Evolutionary conservation across 2,113 vertebrate species (phyloP), one percentile per base, ranked within the genome.

Genomic region (Mandrillus leucophaeus): DNA sequence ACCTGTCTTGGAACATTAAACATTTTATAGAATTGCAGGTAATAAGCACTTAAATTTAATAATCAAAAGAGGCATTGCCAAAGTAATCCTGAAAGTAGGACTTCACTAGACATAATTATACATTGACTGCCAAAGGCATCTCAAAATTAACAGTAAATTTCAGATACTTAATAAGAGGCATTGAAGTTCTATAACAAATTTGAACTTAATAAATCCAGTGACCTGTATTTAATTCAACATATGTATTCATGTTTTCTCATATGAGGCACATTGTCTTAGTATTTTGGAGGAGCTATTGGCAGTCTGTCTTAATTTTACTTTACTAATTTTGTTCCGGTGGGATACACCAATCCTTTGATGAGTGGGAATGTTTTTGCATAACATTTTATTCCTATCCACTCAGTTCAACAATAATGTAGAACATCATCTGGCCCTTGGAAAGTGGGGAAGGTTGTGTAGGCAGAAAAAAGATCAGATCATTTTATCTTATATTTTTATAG

Each of bases 1-100:
- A 93, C 68, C 78, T 95, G 40, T 76, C 38, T 96, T 94, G 82
- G 78, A 97, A 96, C 82, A 95, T 95, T 96, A 97, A 93, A 80
- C 40, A 91, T 95, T 96, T 95, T 90, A 70, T 93, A 96, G 73
- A 95, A 96, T 93, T 88, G 35, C 48, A 93, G 32, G 79, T 85
- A 96, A 95, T 92, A 93, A 88, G 35, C 50, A 72, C 10, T 75
- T 96, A 90, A 68, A 89, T 96, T 95, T 97, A 97, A 97, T 91
- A 97, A 91, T 89, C 30, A 68, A 91, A 91, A 95, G 48, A 45
- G 4, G 12, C 27, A 61, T 93, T 97, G 88, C 50, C 61, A 95
- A 95, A 43, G 90, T 32, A 97, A 97, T 95, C 30, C 66, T 88
- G 59, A 95, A 94, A 93, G 17, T 66, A 70, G 6, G 23, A 79